Evolutionary conservation across 1,140 invertebrate genomes (phyloP).

Genomic region (Spodoptera litura): DNA sequence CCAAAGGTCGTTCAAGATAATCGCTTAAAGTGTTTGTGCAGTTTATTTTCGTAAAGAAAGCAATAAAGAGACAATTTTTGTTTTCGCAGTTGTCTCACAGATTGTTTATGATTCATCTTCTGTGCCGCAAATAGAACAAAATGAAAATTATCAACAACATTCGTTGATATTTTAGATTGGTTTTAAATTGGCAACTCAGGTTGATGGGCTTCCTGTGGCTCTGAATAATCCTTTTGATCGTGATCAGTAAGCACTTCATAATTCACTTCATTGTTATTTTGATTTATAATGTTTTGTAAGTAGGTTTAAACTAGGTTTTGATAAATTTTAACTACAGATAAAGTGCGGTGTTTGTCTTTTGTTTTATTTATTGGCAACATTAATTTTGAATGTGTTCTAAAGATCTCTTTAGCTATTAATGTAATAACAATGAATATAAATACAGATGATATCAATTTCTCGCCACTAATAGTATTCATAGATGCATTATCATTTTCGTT

Average conservation of each 20-base stretch:
- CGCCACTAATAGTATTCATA: background rate
- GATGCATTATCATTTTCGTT: background rate
- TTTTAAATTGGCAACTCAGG: slow-evolving; percentile 6
- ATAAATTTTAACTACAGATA: too few species aligned
- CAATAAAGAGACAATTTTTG: slow-evolving; percentile 37
- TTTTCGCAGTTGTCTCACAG: slow-evolving; percentile 19
- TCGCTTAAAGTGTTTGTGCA: slow-evolving; percentile 19
- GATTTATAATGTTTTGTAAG: background rate
- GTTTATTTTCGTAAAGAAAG: slow-evolving; percentile 25
- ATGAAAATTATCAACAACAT: slow-evolving; percentile 8
- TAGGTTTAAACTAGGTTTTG: too few species aligned
- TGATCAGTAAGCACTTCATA: background rate
- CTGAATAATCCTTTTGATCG: background rate
- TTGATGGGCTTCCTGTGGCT: slow-evolving; percentile 14
- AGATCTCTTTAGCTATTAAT: too few species aligned
- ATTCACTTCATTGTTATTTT: background rate
- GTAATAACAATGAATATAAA: too few species aligned
- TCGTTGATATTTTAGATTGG: slow-evolving; percentile 8
- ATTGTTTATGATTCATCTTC: slow-evolving; percentile 41
- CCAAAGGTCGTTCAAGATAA: slow-evolving; percentile 34
- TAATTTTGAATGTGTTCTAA: too few species aligned
- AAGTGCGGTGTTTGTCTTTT: too few species aligned
- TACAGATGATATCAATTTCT: too few species aligned
- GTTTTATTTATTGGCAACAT: too few species aligned
- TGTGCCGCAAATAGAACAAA: slow-evolving; percentile 30